Evolutionary conservation across 1,140 invertebrate species (phyloP), one percentile per base, ranked within the genome.

Genomic region (Galleria mellonella): DNA sequence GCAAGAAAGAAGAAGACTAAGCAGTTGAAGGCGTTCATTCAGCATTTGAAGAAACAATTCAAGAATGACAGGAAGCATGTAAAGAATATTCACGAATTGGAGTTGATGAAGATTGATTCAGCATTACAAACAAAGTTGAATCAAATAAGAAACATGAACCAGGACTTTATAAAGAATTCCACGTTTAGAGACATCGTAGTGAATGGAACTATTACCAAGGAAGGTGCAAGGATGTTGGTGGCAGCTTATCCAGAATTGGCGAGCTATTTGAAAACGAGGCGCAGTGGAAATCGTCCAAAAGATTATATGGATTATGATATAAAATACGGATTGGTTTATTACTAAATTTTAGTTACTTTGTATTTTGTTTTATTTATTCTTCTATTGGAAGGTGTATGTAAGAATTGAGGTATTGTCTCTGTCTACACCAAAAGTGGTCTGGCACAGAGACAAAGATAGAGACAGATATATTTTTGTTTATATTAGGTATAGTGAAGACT

Each of bases 11-110:
- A 36, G 28, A 76, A 72, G 51, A 82, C 81, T 0, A 72, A 56
- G 10, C 62, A 74, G 14, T 46, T 82, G 14, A 82, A 82, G 57
- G 73, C 57, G 27, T 84, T 81, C 13, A 62, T 84, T 15, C 66
- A 72, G 37, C 15, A 53, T 1, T 44, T 84, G 45, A 84, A 84
- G 54, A 59, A 55, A 9, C 60, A 72, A 23, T 82, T 73, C 32
- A 66, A 53, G 28, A 61, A 77, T 33, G 77, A 82, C 31, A 54
- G 77, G 2, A 59, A 66, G 28, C 32, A 62, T 0, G 71, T 79
- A 0, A 71, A 69, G 31, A 55, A 73, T 42, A 63, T 79, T 4
- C 77, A 83, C 17, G 63, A 70, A 37, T 33, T 53, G 9, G 62
- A 76, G 6, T 32, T 78, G 36, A 54, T 73, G 13, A 62, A 74